Conservation (phyloP, 53 echinoderm and acorn worm species). For the Zoroaster sp. region DNA sequence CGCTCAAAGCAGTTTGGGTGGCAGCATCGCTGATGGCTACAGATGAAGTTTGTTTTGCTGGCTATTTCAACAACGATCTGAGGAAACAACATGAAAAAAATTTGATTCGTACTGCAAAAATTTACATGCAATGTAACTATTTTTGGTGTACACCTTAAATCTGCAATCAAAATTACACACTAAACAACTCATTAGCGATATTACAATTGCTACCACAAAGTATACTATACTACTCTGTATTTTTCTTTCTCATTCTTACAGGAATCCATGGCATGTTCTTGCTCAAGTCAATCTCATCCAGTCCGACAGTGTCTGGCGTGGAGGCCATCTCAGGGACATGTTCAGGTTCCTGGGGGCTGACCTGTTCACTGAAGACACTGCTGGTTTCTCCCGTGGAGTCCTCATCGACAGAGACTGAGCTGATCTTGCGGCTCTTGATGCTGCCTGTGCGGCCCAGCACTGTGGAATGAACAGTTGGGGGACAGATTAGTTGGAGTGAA, state of each 20-base stretch:
- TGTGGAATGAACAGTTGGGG: neutral
- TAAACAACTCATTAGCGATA: too few relatives aligned
- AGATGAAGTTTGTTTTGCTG: slow-evolving; percentile 96
- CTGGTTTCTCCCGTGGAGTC: slow-evolving; percentile 94
- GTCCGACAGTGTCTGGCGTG: slow-evolving; percentile 82
- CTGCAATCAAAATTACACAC: too few relatives aligned
- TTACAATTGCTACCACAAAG: too few relatives aligned
- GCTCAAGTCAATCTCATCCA: slow-evolving; percentile 93
- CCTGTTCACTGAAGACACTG: slow-evolving; percentile 95
- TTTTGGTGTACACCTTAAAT: too few relatives aligned
- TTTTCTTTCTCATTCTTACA: slow-evolving; percentile 49
- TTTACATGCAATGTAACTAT: too few relatives aligned
- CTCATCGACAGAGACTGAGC: slow-evolving; percentile 93
- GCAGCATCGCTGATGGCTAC: slow-evolving; percentile 92
- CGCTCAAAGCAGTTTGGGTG: slow-evolving; percentile 98
- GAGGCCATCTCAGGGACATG: slow-evolving; percentile 68
- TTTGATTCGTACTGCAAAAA: too few relatives aligned
- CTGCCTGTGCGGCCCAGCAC: slow-evolving; percentile 79
- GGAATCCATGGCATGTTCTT: slow-evolving; percentile 98
- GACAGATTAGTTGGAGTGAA: neutral
- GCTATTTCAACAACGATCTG: slow-evolving; percentile 96
- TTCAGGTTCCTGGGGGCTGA: slow-evolving; percentile 93
- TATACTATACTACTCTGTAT: neutral
- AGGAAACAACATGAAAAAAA: neutral
- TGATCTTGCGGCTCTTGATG: slow-evolving; percentile 91